A percentile compares a stretch with the other conserved stretches of the same genome.
Evolutionary conservation across 1,140 invertebrate genomes (phyloP).

Genomic region (Brevipalpus yothersi): DNA sequence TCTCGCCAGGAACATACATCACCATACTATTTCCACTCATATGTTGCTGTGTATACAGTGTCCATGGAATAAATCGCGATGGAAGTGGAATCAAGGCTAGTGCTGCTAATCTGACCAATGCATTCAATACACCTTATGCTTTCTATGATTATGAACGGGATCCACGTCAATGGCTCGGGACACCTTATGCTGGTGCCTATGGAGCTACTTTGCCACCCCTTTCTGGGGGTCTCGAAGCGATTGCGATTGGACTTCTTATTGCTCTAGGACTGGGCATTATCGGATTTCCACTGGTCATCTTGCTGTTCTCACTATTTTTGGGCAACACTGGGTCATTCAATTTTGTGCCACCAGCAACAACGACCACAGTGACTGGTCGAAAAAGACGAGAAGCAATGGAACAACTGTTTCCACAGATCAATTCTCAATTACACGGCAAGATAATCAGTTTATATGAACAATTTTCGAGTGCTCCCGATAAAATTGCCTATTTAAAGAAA

Average conservation of each 20-base stretch:
- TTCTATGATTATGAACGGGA: not conserved
- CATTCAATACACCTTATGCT: not conserved
- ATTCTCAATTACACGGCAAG: not conserved
- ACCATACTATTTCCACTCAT: no score
- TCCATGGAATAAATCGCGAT: no score
- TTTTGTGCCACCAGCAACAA: constrained; percentile 7
- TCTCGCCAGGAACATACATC: no score
- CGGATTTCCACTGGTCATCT: constrained; percentile 4
- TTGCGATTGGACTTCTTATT: constrained; percentile 1
- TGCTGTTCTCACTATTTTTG: not conserved
- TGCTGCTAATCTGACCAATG: not conserved
- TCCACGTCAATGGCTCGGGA: not conserved
- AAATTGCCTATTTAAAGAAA: not conserved
- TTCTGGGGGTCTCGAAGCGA: constrained; percentile 1
- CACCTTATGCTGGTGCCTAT: not conserved
- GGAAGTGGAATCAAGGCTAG: no score
- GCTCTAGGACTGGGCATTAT: constrained; percentile 2
- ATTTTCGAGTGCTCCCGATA: not conserved
- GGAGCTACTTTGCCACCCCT: not conserved
- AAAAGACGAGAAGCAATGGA: not conserved
- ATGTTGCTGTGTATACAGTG: no score
- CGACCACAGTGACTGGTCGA: constrained; percentile 3
- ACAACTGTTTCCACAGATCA: not conserved
- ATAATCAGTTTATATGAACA: not conserved
- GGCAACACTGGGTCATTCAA: not conserved